Conservation (phyloP, 2,113 vertebrate genomes). For the Stegastes partitus region DNA sequence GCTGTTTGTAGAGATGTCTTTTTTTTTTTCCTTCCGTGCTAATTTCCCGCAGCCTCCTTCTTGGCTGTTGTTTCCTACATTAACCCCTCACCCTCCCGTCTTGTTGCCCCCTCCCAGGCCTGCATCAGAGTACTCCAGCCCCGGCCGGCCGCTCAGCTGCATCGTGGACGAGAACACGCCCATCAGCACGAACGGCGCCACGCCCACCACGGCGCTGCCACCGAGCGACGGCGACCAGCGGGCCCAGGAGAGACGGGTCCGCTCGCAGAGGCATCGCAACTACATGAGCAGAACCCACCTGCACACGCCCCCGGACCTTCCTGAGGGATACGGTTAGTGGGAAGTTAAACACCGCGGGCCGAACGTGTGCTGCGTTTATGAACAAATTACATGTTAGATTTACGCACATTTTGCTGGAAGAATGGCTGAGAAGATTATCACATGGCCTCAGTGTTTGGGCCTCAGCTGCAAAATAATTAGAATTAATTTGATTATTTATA, state of each 20-base stretch:
- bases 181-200: constrained; percentile 92
- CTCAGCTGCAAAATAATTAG: neutral
- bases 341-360: neutral
- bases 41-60: neutral
- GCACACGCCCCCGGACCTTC: constrained; percentile 96
- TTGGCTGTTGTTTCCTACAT: neutral
- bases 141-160: constrained; percentile 96
- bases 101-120: constrained; percentile 83
- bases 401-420: neutral
- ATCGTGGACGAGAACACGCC: constrained; percentile 97
- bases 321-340: constrained; percentile 95
- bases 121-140: constrained; percentile 97
- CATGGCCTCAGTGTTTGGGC: neutral
- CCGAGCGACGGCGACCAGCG: constrained; percentile 89
- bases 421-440: neutral
- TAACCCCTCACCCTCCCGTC: neutral
- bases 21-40: neutral
- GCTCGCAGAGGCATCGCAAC: constrained; percentile 97
- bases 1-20: neutral
- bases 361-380: neutral
- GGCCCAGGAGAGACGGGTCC: constrained; percentile 92
- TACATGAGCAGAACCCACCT: constrained; percentile 99
- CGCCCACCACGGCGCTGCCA: constrained; percentile 84
- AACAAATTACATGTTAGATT: neutral
- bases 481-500: too few relatives aligned